phyloP scores from a whole-genome alignment of 2,888 invertebrate genomes.

The Lasioglossum figueresi region DNA sequence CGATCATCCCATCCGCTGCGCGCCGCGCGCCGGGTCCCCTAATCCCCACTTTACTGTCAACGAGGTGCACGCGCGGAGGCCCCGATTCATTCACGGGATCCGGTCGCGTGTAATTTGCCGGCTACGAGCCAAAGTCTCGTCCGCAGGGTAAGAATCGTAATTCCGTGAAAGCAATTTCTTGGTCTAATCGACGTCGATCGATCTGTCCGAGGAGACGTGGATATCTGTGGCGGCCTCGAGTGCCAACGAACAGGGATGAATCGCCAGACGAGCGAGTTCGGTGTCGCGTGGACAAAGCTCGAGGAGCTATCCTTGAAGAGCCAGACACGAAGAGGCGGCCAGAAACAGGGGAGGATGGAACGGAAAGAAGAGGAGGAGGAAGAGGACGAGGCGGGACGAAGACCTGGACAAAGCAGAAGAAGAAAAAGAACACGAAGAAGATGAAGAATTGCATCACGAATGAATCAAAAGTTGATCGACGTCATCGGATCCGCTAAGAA shows the following conservation, averaged over 20 bases:
- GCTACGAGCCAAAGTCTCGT: conserved; percentile 7
- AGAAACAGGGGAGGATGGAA: neutral
- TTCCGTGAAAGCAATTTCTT: conserved; percentile 54
- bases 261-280: neutral
- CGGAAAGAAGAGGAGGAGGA: neutral
- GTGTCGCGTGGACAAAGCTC: conserved; percentile 5
- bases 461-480: neutral
- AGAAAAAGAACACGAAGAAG: neutral
- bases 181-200: conserved; percentile 59
- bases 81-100: conserved; percentile 5
- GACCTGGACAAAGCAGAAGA: neutral
- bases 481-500: neutral
- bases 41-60: conserved; percentile 5
- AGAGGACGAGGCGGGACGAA: neutral
- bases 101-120: conserved; percentile 3
- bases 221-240: conserved; percentile 5
- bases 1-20: neutral
- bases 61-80: conserved; percentile 2
- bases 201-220: conserved; percentile 30
- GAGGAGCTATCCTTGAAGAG: neutral
- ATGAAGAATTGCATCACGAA: neutral
- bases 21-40: neutral
- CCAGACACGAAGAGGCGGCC: neutral
- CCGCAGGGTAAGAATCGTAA: conserved; percentile 37
- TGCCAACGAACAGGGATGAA: conserved; percentile 33